phyloP scores from a whole-genome alignment of 2,888 invertebrate species.

The Ariolimax columbianus region DNA sequence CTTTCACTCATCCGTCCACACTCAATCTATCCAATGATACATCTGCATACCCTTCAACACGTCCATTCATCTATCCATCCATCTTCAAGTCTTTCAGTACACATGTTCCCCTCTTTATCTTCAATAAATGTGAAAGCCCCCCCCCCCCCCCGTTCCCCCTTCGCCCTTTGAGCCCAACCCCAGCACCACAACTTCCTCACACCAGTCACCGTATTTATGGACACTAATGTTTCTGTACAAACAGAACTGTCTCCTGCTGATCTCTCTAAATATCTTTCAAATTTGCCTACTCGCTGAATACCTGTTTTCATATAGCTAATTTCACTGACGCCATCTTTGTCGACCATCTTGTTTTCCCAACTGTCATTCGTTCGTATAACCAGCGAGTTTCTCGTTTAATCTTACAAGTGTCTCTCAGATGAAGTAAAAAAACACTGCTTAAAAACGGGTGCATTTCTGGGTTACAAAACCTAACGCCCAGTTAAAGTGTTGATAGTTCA shows the following conservation, averaged over 20 bases:
- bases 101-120: too few relatives aligned
- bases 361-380: constrained; percentile 12
- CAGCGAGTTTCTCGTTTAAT: background rate
- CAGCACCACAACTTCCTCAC: too few relatives aligned
- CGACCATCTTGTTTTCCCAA: constrained; percentile 18
- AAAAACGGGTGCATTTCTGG: background rate
- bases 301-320: constrained; percentile 40
- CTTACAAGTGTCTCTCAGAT: background rate
- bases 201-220: background rate
- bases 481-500: background rate
- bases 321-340: constrained; percentile 22
- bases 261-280: background rate
- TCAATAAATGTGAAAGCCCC: too few relatives aligned
- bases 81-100: too few relatives aligned
- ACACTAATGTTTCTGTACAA: constrained; percentile 7
- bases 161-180: too few relatives aligned
- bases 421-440: background rate
- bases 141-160: background rate
- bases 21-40: too few relatives aligned
- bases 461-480: background rate
- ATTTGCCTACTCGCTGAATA: constrained; percentile 29
- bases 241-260: background rate
- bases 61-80: background rate
- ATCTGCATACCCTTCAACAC: too few relatives aligned
- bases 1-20: too few relatives aligned